Percentiles rank a stretch among this genome's conserved stretches.
Evolutionary conservation across 2,888 invertebrate genomes (phyloP).

Genomic region (Bursaphelenchus okinawaensis): DNA sequence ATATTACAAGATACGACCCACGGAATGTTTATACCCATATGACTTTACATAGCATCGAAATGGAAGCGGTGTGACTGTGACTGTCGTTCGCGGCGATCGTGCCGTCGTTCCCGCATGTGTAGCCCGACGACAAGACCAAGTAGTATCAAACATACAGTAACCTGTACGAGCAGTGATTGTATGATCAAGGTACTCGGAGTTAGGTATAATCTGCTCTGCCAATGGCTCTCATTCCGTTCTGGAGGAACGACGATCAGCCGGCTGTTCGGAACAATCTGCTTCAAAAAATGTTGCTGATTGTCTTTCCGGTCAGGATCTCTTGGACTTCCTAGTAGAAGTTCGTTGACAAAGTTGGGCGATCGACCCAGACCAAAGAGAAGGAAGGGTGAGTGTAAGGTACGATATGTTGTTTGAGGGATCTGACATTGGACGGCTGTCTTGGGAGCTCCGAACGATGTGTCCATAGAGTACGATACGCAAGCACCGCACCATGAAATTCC

Average conservation of each 20-base stretch:
- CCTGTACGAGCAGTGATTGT: slow-evolving; percentile 33
- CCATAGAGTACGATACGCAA: slow-evolving; percentile 48
- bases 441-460: slow-evolving; percentile 37
- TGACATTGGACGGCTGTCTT: slow-evolving; percentile 46
- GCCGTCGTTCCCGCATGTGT: slow-evolving; percentile 50
- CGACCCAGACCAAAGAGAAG: slow-evolving; percentile 93
- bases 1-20: background rate
- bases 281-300: slow-evolving; percentile 31
- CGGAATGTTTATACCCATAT: background rate
- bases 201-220: slow-evolving; percentile 53
- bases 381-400: slow-evolving; percentile 87
- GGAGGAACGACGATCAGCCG: slow-evolving; percentile 91
- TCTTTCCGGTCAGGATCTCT: slow-evolving; percentile 25
- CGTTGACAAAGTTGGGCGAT: slow-evolving; percentile 84
- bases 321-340: slow-evolving; percentile 31
- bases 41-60: slow-evolving; percentile 56
- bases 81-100: slow-evolving; percentile 51
- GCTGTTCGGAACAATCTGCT: slow-evolving; percentile 74
- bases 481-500: slow-evolving; percentile 55
- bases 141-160: slow-evolving; percentile 49
- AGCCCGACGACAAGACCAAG: slow-evolving; percentile 46
- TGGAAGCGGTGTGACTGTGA: slow-evolving; percentile 57
- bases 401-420: slow-evolving; percentile 57
- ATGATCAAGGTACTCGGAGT: slow-evolving; percentile 55
- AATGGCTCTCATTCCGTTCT: slow-evolving; percentile 49